Base-by-base conservation (phyloP, 2,113 vertebrate genomes). In the Datnioides undecimradiatus region DNA sequence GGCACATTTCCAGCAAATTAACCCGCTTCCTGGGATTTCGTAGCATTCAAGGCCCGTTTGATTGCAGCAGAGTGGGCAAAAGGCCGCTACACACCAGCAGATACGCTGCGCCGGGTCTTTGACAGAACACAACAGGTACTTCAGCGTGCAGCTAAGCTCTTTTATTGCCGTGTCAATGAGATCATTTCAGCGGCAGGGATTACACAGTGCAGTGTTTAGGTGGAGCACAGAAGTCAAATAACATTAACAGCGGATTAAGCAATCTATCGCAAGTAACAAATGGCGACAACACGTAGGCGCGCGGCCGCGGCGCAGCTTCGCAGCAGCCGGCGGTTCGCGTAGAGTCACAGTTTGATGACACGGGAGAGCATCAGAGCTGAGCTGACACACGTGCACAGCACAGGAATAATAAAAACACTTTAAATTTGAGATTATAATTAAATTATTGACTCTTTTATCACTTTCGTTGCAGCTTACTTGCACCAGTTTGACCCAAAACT, bases 201-300 rank as follows among this genome's bases (percentile, higher is more conserved):
- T 66, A 78, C 33, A 12, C 7, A 2, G 41, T 9, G 55, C 3
- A 7, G 49, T 29, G 69, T 51, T 36, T 10, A 52, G 45, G 58
- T 68, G 49, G 33, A 40, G 65, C 60, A 2, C 67, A 67, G 29
- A 60, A 65, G 40, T 83, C 73, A 54, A n/a, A 58, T 38, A 27
- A 59, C 62, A 43, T 51, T 43, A 51, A 34, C 43, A 7, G 67
- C 12, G 70, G 64, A 74, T 78, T 51, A 59, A 7, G 23, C 5
- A 5, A 54, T 21, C n/a, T 13, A 16, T 31, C 11, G 4, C 38
- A 59, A 29, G 64, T 36, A 73, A 69, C 29, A 23, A 36, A 64
- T 29, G 14, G 13, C 31, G 31, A 9, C 49, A 67, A 8, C 40
- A 58, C 40, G 55, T 49, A 5, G 19, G 2, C 11, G 12, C 54